Evolutionary conservation across 2,888 invertebrate genomes (phyloP).

Genomic region (Noctua janthe): DNA sequence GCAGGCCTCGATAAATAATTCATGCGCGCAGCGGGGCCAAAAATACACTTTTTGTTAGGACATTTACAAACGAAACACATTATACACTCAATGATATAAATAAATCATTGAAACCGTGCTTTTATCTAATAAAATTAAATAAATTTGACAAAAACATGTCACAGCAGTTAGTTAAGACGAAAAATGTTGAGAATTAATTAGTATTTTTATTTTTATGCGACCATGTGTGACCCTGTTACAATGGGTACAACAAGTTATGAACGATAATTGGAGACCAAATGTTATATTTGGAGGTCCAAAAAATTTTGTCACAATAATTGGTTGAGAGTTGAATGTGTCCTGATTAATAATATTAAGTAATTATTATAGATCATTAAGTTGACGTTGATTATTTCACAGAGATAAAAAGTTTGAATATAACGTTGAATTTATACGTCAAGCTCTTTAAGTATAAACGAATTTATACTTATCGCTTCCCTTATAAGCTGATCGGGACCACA

Average conservation of each 20-base stretch:
- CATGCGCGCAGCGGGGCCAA: conserved; percentile 69
- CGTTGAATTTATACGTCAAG: background rate
- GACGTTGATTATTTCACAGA: background rate
- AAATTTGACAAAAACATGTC: conserved; percentile 70
- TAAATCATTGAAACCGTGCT: conserved; percentile 69
- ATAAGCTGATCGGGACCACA: conserved; percentile 28
- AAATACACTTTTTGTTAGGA: conserved; percentile 69
- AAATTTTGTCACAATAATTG: conserved; percentile 44
- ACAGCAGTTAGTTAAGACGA: conserved; percentile 58
- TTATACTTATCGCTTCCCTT: conserved; percentile 21
- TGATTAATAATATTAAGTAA: conserved; percentile 23
- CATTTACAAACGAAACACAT: conserved; percentile 68
- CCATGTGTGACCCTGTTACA: conserved; percentile 68
- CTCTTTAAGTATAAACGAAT: background rate
- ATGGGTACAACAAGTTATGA: conserved; percentile 48
- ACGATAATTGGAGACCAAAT: conserved; percentile 45
- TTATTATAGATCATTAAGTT: conserved; percentile 10
- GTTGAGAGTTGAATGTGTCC: conserved; percentile 41
- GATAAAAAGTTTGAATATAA: conserved; percentile 9
- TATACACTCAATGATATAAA: conserved; percentile 68
- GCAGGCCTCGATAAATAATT: conserved; percentile 79
- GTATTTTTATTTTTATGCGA: conserved; percentile 57
- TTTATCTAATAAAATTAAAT: conserved; percentile 76
- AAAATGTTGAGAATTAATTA: conserved; percentile 63
- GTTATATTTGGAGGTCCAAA: conserved; percentile 53